Base-by-base conservation (phyloP, 2,797 vertebrate genomes). In the Natrix natrix region DNA sequence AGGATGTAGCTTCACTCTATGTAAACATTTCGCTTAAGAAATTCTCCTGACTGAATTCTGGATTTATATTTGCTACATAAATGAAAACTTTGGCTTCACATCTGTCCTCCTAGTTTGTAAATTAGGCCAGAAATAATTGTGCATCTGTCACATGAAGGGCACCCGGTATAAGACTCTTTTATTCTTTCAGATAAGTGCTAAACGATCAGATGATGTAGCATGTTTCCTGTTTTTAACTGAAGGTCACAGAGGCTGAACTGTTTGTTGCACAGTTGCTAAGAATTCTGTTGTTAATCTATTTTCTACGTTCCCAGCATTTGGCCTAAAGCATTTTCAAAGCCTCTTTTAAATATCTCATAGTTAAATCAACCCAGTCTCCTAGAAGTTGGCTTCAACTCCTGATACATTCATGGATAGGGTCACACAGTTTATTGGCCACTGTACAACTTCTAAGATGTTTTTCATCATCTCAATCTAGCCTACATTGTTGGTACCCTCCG, bases 181-280 rank as follows among this genome's bases (percentile, higher is more conserved):
- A 48, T 92, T 94, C 43, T 92, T 88, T 93, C 57, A 92, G 5
- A 0, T 0, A 59, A 94, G 78, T 14, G 60, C 60, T 93, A 93
- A 94, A 93, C 24, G 1, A 91, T 89, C 94, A 90, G 93, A 91
- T 92, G 91, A 94, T 93, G 94, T 87, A 89, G 94, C 91, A 91
- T 91, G 59, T 88, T 96, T 95, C 95, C 94, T 96, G 91, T 48
- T 95, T 96, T 83, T 78, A 93, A 93, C 48, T 61, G 6, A 93
- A 89, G 89, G 90, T 91, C 91, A 94, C 54, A 91, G 92, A 87
- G 60, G 17, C 92, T 91, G 83, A 93, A 86, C 54, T 92, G 74
- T 57, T 93, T 55, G 13, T 61, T 90, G 91, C 61, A 93, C 13
- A 20, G 26, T 59, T 90, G 91, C 0, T 17, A 60, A 61, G 92